phyloP scores from a whole-genome alignment of 1,140 invertebrate genomes.

The Drosophila ambigua region DNA sequence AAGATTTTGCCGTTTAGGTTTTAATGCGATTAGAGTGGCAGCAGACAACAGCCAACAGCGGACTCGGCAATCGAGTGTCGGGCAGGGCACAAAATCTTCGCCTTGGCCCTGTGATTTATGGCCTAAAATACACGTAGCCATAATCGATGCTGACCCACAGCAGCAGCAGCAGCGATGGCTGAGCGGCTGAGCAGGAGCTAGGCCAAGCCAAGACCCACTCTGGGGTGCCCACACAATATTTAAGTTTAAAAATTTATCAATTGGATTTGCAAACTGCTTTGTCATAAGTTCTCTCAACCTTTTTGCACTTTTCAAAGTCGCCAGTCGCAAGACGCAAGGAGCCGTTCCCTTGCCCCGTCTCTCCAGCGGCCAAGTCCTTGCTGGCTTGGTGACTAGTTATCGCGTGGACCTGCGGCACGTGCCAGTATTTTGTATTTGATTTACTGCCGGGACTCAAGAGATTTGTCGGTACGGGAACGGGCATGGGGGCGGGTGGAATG shows the following conservation, averaged over 20 bases:
- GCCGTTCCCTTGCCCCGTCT: too few relatives aligned
- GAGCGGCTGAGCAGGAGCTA: neutral
- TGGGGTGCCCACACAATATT: constrained; percentile 46
- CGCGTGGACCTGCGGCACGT: constrained; percentile 50
- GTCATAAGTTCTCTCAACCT: constrained; percentile 67
- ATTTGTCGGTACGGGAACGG: constrained; percentile 4
- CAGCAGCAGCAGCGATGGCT: neutral
- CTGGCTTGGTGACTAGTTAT: constrained; percentile 27
- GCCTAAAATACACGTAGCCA: constrained; percentile 52
- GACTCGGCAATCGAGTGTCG: neutral
- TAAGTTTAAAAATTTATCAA: constrained; percentile 75
- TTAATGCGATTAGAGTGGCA: constrained; percentile 75
- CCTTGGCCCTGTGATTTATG: constrained; percentile 64
- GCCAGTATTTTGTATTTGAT: constrained; percentile 77
- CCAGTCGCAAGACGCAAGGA: constrained; percentile 8
- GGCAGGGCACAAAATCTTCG: constrained; percentile 10
- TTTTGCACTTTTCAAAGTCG: constrained; percentile 31
- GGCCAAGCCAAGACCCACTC: neutral
- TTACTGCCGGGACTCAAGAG: constrained; percentile 60
- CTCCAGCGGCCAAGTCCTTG: neutral
- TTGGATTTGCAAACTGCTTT: constrained; percentile 76
- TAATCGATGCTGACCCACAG: constrained; percentile 56
- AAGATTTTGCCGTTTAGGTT: constrained; percentile 74
- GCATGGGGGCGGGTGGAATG: too few relatives aligned
- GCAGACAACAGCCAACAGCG: constrained; percentile 43